Conservation (phyloP, 1,140 invertebrate species). For the Chironomus tepperi region DNA sequence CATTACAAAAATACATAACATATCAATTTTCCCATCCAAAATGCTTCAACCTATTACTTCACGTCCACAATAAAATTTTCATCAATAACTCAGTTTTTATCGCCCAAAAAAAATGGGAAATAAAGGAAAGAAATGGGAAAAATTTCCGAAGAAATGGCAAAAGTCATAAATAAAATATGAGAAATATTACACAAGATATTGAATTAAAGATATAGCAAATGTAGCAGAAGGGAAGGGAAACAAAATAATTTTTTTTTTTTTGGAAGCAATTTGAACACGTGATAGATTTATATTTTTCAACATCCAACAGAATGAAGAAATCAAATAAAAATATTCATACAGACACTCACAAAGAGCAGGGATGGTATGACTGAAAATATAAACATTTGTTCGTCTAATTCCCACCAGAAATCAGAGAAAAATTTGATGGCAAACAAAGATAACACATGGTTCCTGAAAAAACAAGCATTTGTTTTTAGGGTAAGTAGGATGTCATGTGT, state of each 20-base stretch:
- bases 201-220: background rate
- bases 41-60: background rate
- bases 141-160: background rate
- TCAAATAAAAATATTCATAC: constrained; percentile 23
- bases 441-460: constrained; percentile 10
- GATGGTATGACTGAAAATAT: background rate
- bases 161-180: background rate
- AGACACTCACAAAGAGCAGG: background rate
- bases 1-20: too few relatives aligned
- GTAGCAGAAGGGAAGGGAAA: background rate
- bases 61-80: background rate
- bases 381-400: constrained; percentile 20
- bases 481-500: background rate
- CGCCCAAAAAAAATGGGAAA: too few relatives aligned
- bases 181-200: background rate
- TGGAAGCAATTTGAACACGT: background rate
- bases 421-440: constrained; percentile 18
- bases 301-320: background rate
- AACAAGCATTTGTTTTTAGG: background rate
- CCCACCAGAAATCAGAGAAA: constrained; percentile 17
- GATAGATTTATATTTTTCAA: background rate
- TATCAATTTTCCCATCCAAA: too few relatives aligned
- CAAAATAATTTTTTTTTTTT: background rate
- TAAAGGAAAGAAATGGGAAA: too few relatives aligned
- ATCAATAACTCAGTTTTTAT: background rate